Base-by-base conservation (phyloP, 2,113 vertebrate species). In the Oryzias javanicus region DNA sequence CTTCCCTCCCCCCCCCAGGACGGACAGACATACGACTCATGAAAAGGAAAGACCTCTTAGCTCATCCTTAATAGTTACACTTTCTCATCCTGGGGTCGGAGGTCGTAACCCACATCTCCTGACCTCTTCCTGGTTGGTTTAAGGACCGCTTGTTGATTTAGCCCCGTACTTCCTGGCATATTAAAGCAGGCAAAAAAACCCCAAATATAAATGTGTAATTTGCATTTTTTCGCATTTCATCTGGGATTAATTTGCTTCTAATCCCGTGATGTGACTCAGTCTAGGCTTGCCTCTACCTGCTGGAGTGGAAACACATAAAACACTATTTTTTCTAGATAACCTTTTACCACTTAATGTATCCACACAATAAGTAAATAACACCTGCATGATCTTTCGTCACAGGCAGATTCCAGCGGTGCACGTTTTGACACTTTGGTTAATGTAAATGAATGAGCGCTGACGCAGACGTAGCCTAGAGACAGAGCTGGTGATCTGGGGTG, bases 51-150 rank as follows among this genome's bases (percentile, higher is more conserved):
- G 89, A 88, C 87, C 91, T 91, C 90, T 91, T 85, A 89, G 89
- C 90, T 93, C 93, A 93, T 94, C 91, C 88, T 90, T 91, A 94
- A 94, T 89, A 86, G 93, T 93, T 94, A 95, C 94, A 94, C 93
- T 95, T 95, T 96, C 94, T 92, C 92, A 93, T 93, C 88, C 81
- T 86, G 71, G 86, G 93, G 94, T 95, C 93, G 91, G 61, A 91
- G 95, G 94, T 95, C 94, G 17, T 90, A 94, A 95, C 94, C 92
- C 90, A 88, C 89, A 89, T 92, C 91, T 87, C 84, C 88, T 90
- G 90, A 92, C 87, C 91, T 91, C 88, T 91, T 86, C 79, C 84
- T 79, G 63, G 85, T 93, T 83, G 83, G 86, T 72, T 70, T 59
- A 56, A 61, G 54, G 45, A 48, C 24, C 50, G 56, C 70, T 54